Conservation (phyloP, 2,888 invertebrate species). For the Frankliniella fusca region DNA sequence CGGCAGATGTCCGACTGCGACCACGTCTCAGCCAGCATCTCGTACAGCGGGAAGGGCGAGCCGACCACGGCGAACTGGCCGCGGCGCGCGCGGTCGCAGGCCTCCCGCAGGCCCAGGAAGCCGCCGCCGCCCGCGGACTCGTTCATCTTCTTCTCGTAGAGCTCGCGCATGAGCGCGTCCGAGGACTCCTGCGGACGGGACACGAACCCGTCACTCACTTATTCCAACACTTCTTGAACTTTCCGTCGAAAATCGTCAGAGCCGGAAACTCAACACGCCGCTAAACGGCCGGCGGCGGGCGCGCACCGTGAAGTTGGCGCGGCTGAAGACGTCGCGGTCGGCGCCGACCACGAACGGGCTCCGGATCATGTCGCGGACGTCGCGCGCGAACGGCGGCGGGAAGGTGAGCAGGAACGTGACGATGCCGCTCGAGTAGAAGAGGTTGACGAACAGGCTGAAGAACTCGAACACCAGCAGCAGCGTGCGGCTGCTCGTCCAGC, state of each 20-base stretch:
- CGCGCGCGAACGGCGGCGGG: conserved; percentile 10
- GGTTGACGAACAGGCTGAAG: conserved; percentile 18
- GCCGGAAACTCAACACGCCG: too few relatives aligned
- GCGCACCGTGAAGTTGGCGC: not conserved
- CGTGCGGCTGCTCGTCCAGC: not conserved
- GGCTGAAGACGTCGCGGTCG: not conserved
- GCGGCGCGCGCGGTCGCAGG: not conserved
- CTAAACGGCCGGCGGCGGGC: too few relatives aligned
- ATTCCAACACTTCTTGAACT: too few relatives aligned
- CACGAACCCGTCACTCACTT: too few relatives aligned
- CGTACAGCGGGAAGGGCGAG: conserved; percentile 4
- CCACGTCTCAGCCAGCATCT: not conserved
- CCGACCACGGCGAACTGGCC: not conserved
- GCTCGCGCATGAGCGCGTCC: not conserved
- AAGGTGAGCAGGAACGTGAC: conserved; percentile 21
- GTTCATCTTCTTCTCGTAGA: not conserved
- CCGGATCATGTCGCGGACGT: not conserved
- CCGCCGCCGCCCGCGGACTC: not conserved
- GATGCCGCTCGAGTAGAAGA: conserved; percentile 17
- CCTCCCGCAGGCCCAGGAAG: not conserved
- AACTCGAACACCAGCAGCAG: conserved; percentile 22
- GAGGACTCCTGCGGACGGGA: not conserved
- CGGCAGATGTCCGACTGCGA: conserved; percentile 18
- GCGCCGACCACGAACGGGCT: conserved; percentile 1
- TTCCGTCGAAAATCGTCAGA: too few relatives aligned